Evolutionary conservation across 2,888 invertebrate species (phyloP).

Genomic region (Tenthredo notha): DNA sequence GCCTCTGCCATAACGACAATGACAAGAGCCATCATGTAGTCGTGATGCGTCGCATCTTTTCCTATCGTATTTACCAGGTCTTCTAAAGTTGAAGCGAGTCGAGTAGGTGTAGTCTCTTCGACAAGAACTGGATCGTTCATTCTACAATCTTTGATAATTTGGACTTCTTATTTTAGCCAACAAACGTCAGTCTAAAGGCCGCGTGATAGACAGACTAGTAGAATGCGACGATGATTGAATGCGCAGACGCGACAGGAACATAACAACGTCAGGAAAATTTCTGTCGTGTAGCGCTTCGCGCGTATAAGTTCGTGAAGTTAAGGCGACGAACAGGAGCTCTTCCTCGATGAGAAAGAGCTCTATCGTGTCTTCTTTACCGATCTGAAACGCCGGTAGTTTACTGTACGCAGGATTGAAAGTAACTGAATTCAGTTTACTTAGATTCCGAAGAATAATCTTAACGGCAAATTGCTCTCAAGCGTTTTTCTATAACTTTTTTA

Average conservation of each 20-base stretch:
- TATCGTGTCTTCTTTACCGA: background rate
- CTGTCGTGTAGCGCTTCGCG: background rate
- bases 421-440: background rate
- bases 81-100: constrained; percentile 65
- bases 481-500: background rate
- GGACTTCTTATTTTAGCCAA: background rate
- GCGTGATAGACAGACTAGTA: background rate
- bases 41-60: constrained; percentile 65
- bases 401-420: background rate
- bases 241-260: background rate
- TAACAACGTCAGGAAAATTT: background rate
- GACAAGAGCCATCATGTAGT: constrained; percentile 69
- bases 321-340: background rate
- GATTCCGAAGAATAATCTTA: background rate
- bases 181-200: background rate
- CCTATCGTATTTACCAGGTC: constrained; percentile 60
- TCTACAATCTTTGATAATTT: background rate
- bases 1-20: constrained; percentile 69
- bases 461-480: background rate
- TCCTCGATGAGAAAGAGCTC: background rate
- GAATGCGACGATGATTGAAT: background rate
- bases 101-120: constrained; percentile 68
- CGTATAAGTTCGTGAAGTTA: background rate
- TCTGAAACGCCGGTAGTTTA: background rate
- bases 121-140: constrained; percentile 62